Percentiles rank a stretch among this genome's conserved stretches.
Evolutionary conservation across 2,888 invertebrate genomes (phyloP).

Genomic region (Chymomyza caudatula): DNA sequence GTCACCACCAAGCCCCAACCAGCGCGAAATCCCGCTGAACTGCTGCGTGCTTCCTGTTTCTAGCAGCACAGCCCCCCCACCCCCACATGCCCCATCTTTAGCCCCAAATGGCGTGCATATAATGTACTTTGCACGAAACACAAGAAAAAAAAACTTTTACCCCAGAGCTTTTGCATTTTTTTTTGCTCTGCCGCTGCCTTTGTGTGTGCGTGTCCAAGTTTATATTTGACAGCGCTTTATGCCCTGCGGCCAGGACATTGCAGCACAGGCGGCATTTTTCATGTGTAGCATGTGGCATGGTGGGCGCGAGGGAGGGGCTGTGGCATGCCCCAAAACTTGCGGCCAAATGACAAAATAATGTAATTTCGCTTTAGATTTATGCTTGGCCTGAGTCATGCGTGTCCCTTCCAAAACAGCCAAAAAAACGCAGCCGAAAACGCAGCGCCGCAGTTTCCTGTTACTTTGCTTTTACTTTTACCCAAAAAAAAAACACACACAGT

Average conservation of each 20-base stretch:
- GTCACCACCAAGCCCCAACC: neutral
- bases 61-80: neutral
- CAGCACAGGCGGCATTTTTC: slow-evolving; percentile 34
- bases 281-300: neutral
- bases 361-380: slow-evolving; percentile 66
- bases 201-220: slow-evolving; percentile 49
- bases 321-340: slow-evolving; percentile 17
- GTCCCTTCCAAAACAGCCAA: slow-evolving; percentile 30
- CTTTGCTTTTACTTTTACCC: slow-evolving; percentile 32
- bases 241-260: slow-evolving; percentile 61
- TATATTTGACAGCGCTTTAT: slow-evolving; percentile 68
- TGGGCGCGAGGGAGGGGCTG: neutral
- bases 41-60: slow-evolving; percentile 10
- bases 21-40: neutral
- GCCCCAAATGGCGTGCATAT: slow-evolving; percentile 58
- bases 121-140: slow-evolving; percentile 54
- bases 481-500: slow-evolving; percentile 7
- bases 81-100: neutral
- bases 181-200: slow-evolving; percentile 17
- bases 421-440: slow-evolving; percentile 49
- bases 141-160: slow-evolving; percentile 54
- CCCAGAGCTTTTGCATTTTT: slow-evolving; percentile 71
- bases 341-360: slow-evolving; percentile 67
- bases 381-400: slow-evolving; percentile 58
- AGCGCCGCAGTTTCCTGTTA: slow-evolving; percentile 53